These are phyloP conservation scores for Spodoptera exigua DNA, from an alignment of 2,888 invertebrate species.

Conservation along the genomic window DNA sequence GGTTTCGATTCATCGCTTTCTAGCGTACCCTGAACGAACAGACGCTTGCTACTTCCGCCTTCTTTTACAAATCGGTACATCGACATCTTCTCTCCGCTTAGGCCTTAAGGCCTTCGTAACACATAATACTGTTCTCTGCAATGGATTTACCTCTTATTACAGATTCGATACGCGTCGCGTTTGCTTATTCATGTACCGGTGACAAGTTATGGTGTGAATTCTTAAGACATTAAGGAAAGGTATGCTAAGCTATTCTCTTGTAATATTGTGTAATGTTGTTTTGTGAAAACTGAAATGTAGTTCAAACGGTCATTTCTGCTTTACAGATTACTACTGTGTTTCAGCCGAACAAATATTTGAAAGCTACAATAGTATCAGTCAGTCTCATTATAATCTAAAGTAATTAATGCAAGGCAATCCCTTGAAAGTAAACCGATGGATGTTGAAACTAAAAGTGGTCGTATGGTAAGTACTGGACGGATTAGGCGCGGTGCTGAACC, in stretches of 20 bases:
- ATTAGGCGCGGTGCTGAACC: conserved; percentile 70
- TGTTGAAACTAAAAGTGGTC: conserved; percentile 68
- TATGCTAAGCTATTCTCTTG: conserved; percentile 49
- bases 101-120: conserved; percentile 74
- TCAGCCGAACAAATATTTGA: no score
- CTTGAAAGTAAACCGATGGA: conserved; percentile 68
- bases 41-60: conserved; percentile 88
- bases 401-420: conserved; percentile 19
- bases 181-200: conserved; percentile 60
- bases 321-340: conserved; percentile 9
- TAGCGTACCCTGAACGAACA: conserved; percentile 93
- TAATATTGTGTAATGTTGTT: conserved; percentile 31
- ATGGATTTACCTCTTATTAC: conserved; percentile 72
- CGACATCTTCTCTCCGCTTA: conserved; percentile 85
- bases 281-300: conserved; percentile 17
- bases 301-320: conserved; percentile 19
- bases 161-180: conserved; percentile 80
- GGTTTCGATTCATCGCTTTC: conserved; percentile 90
- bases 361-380: no score
- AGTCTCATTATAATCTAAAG: conserved; percentile 6
- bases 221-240: conserved; percentile 55
- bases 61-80: conserved; percentile 96
- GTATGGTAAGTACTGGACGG: conserved; percentile 65
- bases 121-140: conserved; percentile 80
- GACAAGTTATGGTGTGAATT: conserved; percentile 64